Evolutionary conservation across 2,113 vertebrate species (phyloP), one percentile per base, ranked within the genome.

Genomic region (Petrocephalus microphthalmus): DNA sequence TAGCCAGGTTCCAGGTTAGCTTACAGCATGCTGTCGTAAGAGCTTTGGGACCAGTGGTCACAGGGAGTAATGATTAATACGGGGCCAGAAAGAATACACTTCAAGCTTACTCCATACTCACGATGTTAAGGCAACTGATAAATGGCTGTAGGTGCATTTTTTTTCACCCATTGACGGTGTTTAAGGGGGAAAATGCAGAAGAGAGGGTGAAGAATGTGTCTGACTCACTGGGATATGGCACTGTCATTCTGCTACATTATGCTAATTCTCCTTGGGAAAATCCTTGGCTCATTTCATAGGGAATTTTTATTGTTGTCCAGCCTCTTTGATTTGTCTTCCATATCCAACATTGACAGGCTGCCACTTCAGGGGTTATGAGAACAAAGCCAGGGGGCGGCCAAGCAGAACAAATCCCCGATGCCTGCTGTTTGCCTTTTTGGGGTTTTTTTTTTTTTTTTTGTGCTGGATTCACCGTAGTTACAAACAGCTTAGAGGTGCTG

Each of bases 311-410:
- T 94, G 93, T 95, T 94, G 93, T 91, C 85, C 88, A 91, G 90
- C 82, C 91, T 84, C 91, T 95, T 94, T 94, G 95, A 95, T 95
- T 95, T 93, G 94, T 92, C 92, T 93, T 95, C 93, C 93, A 86
- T 94, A 90, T 93, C 93, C 87, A 84, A 84, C 83, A 85, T 91
- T 95, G 94, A 94, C 95, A 94, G 93, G 84, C 92, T 33, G 90
- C 92, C 93, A 94, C 94, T 91, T 92, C 92, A 92, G 93, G 89
- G 91, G 89, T 91, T 92, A 90, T 90, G 90, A 89, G 91, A 90
- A 93, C 91, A 92, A 91, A 92, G 91, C 86, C 71, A 87, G 81
- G 86, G 91, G 84, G 89, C 88, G 87, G 88, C 93, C 93, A 92
- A 92, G 92, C 91, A 91, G 93, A 95, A 95, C 92, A 94, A 95